phyloP scores from a whole-genome alignment of 2,888 invertebrate species.

The Pharmacophagus antenor region DNA sequence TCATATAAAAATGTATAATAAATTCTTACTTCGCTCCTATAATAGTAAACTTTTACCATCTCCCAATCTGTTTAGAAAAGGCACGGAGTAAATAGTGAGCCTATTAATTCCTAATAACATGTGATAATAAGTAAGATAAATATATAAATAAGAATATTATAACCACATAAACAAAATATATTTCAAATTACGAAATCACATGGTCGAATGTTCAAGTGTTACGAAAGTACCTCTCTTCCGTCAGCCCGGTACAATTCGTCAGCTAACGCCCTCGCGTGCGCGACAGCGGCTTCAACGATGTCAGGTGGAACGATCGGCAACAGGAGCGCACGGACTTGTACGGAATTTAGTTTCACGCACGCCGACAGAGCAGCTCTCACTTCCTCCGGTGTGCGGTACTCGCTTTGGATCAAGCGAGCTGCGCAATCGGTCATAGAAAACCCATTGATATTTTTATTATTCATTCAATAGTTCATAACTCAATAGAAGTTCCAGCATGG shows the following conservation, averaged over 20 bases:
- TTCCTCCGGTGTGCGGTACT: slow-evolving; percentile 86
- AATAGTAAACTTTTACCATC: too few species aligned
- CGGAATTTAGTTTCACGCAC: slow-evolving; percentile 97
- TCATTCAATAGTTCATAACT: too few species aligned
- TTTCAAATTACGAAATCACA: not conserved
- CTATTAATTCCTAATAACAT: too few species aligned
- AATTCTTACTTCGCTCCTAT: too few species aligned
- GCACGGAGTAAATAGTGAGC: too few species aligned
- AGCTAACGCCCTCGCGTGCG: slow-evolving; percentile 92
- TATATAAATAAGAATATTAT: too few species aligned
- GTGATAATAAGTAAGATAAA: too few species aligned
- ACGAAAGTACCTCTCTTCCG: slow-evolving; percentile 86
- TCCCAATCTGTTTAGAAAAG: too few species aligned
- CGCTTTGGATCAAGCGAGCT: slow-evolving; percentile 71
- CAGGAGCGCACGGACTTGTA: slow-evolving; percentile 93
- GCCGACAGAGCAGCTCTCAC: slow-evolving; percentile 93
- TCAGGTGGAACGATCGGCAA: slow-evolving; percentile 77
- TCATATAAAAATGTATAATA: too few species aligned
- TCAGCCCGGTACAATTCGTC: slow-evolving; percentile 95
- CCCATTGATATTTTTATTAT: not conserved
- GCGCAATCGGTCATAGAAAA: too few species aligned
- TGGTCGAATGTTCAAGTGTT: not conserved
- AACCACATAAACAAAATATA: not conserved
- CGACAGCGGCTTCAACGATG: slow-evolving; percentile 85
- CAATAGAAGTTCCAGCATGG: too few species aligned